phyloP scores from a whole-genome alignment of 2,113 vertebrate species.

The Neoarius graeffei region DNA sequence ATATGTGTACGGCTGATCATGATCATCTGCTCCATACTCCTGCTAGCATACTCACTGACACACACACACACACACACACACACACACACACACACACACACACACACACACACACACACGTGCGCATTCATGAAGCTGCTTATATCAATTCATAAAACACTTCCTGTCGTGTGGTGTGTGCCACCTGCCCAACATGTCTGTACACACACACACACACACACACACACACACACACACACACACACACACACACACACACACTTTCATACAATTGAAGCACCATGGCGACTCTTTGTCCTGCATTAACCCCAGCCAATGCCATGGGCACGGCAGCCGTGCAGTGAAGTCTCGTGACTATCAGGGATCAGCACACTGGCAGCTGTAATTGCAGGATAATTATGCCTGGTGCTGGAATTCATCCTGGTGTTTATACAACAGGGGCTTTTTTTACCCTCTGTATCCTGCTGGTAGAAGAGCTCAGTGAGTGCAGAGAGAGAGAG shows the following conservation, averaged over 20 bases:
- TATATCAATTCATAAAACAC: not conserved
- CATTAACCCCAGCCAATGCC: not conserved
- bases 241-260: constrained; percentile 8
- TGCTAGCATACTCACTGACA: constrained; percentile 5
- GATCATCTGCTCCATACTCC: constrained; percentile 16
- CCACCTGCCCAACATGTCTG: constrained; percentile 16
- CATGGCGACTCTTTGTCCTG: not conserved
- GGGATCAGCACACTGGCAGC: constrained; percentile 42
- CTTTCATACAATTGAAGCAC: not conserved
- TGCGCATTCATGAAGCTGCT: not conserved
- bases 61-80: not conserved
- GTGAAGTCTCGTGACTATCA: constrained; percentile 59
- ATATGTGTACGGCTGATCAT: not conserved
- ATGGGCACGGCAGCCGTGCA: constrained; percentile 45
- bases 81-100: constrained; percentile 3
- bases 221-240: not conserved
- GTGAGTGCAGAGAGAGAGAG: not conserved
- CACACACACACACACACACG: not conserved
- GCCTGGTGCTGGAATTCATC: constrained; percentile 47
- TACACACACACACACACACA: constrained; percentile 12
- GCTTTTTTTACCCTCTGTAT: constrained; percentile 36
- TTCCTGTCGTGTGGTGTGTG: constrained; percentile 21
- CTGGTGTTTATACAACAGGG: constrained; percentile 49
- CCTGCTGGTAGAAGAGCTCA: constrained; percentile 21
- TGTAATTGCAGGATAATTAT: constrained; percentile 51